Conservation (phyloP, 2,113 vertebrate species). For the Peromyscus californicus region DNA sequence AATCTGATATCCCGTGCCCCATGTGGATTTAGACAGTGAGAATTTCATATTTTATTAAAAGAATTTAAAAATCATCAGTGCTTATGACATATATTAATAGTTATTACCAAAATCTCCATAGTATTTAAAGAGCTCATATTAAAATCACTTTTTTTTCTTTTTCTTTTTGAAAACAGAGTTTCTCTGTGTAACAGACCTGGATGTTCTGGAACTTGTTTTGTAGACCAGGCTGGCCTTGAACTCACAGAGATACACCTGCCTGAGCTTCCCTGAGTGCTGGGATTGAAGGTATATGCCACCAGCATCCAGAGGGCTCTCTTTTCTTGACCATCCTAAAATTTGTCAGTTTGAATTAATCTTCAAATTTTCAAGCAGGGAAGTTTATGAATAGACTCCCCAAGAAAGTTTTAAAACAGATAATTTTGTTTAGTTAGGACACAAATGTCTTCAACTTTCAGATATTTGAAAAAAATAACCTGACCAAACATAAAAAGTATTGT, state of each 20-base stretch:
- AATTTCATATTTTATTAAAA: neutral
- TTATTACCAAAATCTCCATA: neutral
- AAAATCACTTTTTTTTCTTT: neutral
- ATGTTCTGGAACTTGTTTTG: neutral
- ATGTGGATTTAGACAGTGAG: neutral
- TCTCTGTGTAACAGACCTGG: neutral
- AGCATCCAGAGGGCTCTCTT: neutral
- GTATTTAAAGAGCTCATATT: neutral
- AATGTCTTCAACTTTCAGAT: conserved; percentile 47
- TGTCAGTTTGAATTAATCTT: neutral
- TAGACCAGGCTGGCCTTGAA: neutral
- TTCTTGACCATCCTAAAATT: neutral
- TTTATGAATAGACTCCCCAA: neutral
- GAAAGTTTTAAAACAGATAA: neutral
- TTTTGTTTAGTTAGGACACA: conserved; percentile 44
- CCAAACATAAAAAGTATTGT: neutral
- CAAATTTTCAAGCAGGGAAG: conserved; percentile 54
- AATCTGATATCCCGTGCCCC: neutral
- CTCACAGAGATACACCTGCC: neutral
- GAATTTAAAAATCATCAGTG: neutral
- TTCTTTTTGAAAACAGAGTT: neutral
- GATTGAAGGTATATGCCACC: neutral
- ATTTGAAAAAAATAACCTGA: neutral
- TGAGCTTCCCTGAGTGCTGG: neutral
- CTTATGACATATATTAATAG: neutral